A percentile compares a stretch with the other conserved stretches of the same genome.
phyloP scores from a whole-genome alignment of 2,797 vertebrate species.

The Xiphophorus birchmanni region DNA sequence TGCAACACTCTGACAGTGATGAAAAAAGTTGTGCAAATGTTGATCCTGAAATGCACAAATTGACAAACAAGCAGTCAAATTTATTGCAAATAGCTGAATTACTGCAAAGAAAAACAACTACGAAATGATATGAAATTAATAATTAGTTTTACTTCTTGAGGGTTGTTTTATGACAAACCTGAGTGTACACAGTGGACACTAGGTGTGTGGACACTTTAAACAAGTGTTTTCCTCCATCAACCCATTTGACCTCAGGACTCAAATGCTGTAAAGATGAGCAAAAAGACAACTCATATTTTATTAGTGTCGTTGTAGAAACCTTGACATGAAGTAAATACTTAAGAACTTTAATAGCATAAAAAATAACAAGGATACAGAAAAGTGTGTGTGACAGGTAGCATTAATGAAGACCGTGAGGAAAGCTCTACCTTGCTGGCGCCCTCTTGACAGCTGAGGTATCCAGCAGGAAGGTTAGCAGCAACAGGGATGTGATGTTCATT shows the following conservation, averaged over 20 bases:
- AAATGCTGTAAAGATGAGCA: slow-evolving; percentile 83
- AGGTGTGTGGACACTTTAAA: slow-evolving; percentile 93
- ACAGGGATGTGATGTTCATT: slow-evolving; percentile 90
- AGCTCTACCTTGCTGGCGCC: slow-evolving; percentile 87
- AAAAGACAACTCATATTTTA: neutral
- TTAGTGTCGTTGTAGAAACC: neutral
- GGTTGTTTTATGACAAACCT: slow-evolving; percentile 79
- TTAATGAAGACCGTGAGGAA: neutral
- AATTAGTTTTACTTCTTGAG: neutral
- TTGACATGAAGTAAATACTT: neutral
- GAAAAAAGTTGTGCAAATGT: slow-evolving; percentile 98
- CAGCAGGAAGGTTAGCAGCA: slow-evolving; percentile 88
- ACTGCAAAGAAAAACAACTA: neutral
- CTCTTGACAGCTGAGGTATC: slow-evolving; percentile 92
- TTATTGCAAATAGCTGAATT: neutral
- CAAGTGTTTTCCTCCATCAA: slow-evolving; percentile 93
- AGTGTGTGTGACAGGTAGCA: neutral
- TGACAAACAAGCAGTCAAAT: neutral
- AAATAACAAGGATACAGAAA: neutral
- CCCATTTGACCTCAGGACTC: slow-evolving; percentile 95
- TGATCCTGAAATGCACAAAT: slow-evolving; percentile 85
- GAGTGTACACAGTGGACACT: slow-evolving; percentile 96
- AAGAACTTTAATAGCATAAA: neutral
- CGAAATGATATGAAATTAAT: neutral
- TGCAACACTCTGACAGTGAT: slow-evolving; percentile 90